Evolutionary conservation across 1,140 invertebrate species (phyloP), one percentile per base, ranked within the genome.

Genomic region (Temnothorax nylanderi): DNA sequence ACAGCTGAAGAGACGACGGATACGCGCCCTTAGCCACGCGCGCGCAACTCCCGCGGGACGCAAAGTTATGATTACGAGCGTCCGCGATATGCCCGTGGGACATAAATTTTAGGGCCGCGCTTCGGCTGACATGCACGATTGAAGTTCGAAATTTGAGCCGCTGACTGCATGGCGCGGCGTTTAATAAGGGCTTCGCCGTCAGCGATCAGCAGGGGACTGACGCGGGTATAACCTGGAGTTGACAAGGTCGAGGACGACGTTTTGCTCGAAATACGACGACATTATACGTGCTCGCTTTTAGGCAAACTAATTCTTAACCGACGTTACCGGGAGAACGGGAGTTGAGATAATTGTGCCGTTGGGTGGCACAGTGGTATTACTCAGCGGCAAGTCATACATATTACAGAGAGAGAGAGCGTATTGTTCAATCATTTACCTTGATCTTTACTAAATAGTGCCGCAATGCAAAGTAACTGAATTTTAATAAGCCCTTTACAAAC

Each of bases 51-150:
- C 3, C 67, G 44, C 26, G 80, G 49, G 69, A 21, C 80, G 41
- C 26, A 44, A 84, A 84, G 80, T 84, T 84, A 84, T 74, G 80
- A 84, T 84, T 84, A 84, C 54, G 69, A 62, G 69, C 54, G 18
- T 10, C 41, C 67, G 51, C 69, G 44, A 26, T 41, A 44, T 44
- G 34, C 34, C n/a, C n/a, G 34, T 49, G 54, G 54, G 69, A 60
- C 69, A 74, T 84, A 74, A 62, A 84, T 84, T 84, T 84, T 84
- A 84, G 32, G 69, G 54, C 10, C 54, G 62, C 54, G 62, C 54
- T 41, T 67, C 47, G 77, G 13, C 26, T 44, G 54, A 21, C 32
- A 49, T 49, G 54, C 67, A 62, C 80, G 69, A 84, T 74, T 47
- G 80, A 82, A 47, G 80, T 74, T 37, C 67, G 67, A 74, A 84